Base-by-base conservation (phyloP, 2,888 invertebrate genomes). In the Azorinus chamasolen region DNA sequence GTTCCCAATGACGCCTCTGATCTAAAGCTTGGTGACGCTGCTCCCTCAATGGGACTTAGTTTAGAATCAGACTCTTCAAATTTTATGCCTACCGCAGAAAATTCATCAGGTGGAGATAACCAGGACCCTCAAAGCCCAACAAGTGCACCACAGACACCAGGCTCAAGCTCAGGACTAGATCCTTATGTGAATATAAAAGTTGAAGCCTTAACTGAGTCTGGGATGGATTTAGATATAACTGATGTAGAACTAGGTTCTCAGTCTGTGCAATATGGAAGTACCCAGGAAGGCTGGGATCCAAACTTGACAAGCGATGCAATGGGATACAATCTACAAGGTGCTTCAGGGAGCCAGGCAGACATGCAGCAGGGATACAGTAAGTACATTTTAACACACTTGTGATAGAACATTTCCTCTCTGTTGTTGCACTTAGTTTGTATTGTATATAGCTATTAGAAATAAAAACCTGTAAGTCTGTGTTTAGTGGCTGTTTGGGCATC, bases 181-280 rank as follows among this genome's bases (percentile, higher is more conserved):
- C 12, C 45, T 18, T 5, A 22, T 24, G 45, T 76, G n/a, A 51
- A 22, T 6, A 25, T 76, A 16, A 70, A 69, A 55, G 43, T 70
- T 1, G 75, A 70, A 59, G 65, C 69, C 25, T 41, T 76, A 12
- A 61, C 50, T 59, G 75, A 76, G 39, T 53, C 65, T 18, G 70
- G 70, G 55, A 70, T 65, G 64, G 75, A 76, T 37, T 61, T 76
- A 51, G 75, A 76, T 61, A 76, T 76, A 46, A 76, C 75, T 14
- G 75, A 70, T 41, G 75, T 76, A 27, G 75, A 76, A 62, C 75
- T 70, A 12, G 75, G 75, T 27, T 48, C 53, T n/a, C 57, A 41
- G 10, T 4, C 5, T 22, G 43, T 24, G 14, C 55, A 32, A 18
- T 37, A 27, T 32, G 32, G 32, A 10, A 32, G 32, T 32, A 32